Conservation (phyloP, 2,113 vertebrate genomes). For the Rutilus rutilus region DNA sequence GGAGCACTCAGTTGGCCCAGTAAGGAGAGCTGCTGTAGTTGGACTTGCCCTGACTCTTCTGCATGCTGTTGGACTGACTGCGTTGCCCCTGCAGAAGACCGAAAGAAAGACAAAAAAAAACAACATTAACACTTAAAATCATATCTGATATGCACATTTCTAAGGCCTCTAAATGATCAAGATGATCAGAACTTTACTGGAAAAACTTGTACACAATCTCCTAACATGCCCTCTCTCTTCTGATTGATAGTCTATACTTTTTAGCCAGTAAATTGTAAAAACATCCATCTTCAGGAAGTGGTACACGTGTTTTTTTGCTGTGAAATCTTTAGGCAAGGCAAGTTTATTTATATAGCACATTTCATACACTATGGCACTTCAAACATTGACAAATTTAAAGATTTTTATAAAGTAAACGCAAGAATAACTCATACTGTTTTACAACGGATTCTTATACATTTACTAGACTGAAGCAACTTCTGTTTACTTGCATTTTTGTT, state of each 20-base stretch:
- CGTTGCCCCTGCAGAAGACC: constrained; percentile 67
- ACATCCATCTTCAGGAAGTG: no score
- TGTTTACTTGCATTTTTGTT: not conserved
- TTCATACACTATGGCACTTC: no score
- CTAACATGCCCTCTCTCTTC: no score
- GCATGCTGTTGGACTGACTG: constrained; percentile 78
- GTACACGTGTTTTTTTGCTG: not conserved
- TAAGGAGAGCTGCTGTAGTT: constrained; percentile 80
- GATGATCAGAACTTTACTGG: not conserved
- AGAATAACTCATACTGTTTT: not conserved
- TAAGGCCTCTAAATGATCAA: not conserved
- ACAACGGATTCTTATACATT: no score
- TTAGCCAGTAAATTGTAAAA: no score
- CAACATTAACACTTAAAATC: not conserved
- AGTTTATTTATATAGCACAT: no score
- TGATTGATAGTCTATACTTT: no score
- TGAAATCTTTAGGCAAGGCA: no score
- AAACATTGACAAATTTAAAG: not conserved
- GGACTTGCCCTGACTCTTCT: constrained; percentile 81
- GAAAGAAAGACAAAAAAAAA: not conserved
- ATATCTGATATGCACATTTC: not conserved
- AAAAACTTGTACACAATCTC: not conserved
- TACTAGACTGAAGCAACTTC: not conserved
- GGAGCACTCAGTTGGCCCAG: constrained; percentile 76
- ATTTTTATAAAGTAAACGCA: not conserved